A percentile compares a stretch with the other conserved stretches of the same genome.
phyloP scores from a whole-genome alignment of 1,140 invertebrate genomes.

The Panonychus citri region DNA sequence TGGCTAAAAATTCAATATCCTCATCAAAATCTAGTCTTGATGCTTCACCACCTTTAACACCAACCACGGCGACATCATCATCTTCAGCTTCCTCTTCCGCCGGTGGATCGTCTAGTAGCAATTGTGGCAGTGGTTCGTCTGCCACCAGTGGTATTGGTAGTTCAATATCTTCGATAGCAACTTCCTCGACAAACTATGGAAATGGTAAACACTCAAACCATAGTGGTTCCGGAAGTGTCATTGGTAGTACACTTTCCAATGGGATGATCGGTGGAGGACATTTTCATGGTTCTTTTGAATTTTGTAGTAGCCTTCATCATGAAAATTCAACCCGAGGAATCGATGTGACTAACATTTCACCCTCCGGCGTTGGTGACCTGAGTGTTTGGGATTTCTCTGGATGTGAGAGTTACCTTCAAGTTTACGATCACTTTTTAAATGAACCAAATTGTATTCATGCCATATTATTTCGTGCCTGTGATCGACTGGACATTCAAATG shows the following conservation, averaged over 20 bases:
- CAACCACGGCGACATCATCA: neutral
- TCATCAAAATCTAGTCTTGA: slow-evolving; percentile 4
- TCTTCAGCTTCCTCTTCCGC: neutral
- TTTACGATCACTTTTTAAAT: slow-evolving; percentile 52
- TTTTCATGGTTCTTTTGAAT: too few relatives aligned
- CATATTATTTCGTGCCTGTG: slow-evolving; percentile 46
- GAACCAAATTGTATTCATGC: slow-evolving; percentile 36
- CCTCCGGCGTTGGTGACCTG: slow-evolving; percentile 35
- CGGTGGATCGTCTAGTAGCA: neutral
- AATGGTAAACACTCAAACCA: neutral
- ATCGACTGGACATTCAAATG: slow-evolving; percentile 42
- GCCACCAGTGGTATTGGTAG: neutral
- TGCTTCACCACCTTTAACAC: neutral
- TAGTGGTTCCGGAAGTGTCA: too few relatives aligned
- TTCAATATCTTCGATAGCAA: neutral
- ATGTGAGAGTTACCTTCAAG: slow-evolving; percentile 47
- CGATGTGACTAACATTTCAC: slow-evolving; percentile 34
- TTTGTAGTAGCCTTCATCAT: neutral
- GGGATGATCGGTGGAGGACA: neutral
- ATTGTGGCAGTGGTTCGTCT: too few relatives aligned
- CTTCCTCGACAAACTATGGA: neutral
- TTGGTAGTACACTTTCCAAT: neutral
- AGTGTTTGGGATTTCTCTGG: slow-evolving; percentile 62
- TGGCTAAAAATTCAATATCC: neutral
- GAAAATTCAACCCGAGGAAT: slow-evolving; percentile 42